These are phyloP conservation scores for Mesorhabditis belari DNA, from an alignment of 2,888 invertebrate genomes.

Conservation along the genomic window DNA sequence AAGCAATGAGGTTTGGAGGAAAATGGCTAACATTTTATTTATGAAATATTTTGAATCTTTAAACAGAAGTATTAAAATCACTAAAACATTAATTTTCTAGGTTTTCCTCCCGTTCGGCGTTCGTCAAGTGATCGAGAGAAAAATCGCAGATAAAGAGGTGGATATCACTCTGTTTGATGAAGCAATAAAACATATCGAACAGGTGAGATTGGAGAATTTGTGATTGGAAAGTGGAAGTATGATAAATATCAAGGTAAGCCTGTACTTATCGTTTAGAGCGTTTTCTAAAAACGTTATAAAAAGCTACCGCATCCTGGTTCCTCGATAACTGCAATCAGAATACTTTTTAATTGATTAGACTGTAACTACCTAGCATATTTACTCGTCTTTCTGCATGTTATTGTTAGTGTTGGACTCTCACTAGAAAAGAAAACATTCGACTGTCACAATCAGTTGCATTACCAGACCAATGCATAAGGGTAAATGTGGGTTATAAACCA, in stretches of 20 bases:
- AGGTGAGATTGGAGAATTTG: conserved; percentile 28
- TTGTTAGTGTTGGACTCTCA: too few species aligned
- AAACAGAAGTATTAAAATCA: too few species aligned
- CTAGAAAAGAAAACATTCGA: too few species aligned
- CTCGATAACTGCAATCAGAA: too few species aligned
- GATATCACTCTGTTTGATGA: conserved; percentile 49
- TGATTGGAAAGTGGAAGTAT: neutral
- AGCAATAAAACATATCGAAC: conserved; percentile 49
- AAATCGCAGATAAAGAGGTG: conserved; percentile 38
- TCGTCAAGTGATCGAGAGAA: conserved; percentile 42
- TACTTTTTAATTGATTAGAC: too few species aligned
- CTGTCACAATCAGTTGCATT: too few species aligned
- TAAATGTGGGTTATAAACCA: too few species aligned
- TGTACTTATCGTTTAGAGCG: neutral
- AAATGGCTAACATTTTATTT: neutral
- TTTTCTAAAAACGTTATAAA: neutral
- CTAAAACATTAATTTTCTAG: conserved; percentile 8
- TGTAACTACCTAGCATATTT: too few species aligned
- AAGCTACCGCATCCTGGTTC: neutral
- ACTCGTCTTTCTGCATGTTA: too few species aligned
- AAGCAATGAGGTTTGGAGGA: conserved; percentile 35
- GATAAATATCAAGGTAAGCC: neutral
- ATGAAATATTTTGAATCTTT: too few species aligned
- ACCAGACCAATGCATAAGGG: too few species aligned
- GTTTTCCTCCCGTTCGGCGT: conserved; percentile 50